phyloP scores from a whole-genome alignment of 1,140 invertebrate species.

The Dinoponera quadriceps region DNA sequence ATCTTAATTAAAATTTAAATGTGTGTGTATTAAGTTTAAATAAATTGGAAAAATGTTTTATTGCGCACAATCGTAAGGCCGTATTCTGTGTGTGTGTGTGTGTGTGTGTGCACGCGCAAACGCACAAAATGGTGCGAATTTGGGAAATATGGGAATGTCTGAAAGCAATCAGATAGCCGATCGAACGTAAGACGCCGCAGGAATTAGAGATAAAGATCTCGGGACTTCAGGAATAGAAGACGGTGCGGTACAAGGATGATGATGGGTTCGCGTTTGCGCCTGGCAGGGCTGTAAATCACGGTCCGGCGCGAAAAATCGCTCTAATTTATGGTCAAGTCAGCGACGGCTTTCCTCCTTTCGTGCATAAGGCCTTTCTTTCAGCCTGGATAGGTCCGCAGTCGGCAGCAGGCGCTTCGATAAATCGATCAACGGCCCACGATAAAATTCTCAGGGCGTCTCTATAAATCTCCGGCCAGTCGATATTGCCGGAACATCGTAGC shows the following conservation, averaged over 20 bases:
- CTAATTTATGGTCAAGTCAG: slow-evolving; percentile 62
- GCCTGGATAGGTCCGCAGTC: slow-evolving; percentile 39
- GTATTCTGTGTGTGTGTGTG: too few species aligned
- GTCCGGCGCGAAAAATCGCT: slow-evolving; percentile 50
- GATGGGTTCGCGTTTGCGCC: slow-evolving; percentile 48
- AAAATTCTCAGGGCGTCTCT: slow-evolving; percentile 58
- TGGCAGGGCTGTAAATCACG: slow-evolving; percentile 54
- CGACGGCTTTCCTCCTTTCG: slow-evolving; percentile 51
- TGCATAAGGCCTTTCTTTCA: slow-evolving; percentile 60
- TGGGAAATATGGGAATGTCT: too few species aligned
- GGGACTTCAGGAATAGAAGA: slow-evolving; percentile 10
- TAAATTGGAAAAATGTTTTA: too few species aligned
- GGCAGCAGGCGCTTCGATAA: slow-evolving; percentile 53
- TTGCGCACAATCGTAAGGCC: too few species aligned
- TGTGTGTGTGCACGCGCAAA: too few species aligned
- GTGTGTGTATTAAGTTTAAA: too few species aligned
- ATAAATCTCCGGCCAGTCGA: slow-evolving; percentile 59
- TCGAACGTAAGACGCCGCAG: background rate
- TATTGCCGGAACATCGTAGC: slow-evolving; percentile 59
- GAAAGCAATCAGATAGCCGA: background rate
- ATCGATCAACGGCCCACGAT: slow-evolving; percentile 57
- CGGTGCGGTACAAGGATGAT: slow-evolving; percentile 45
- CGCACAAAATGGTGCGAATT: too few species aligned
- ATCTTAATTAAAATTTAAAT: too few species aligned
- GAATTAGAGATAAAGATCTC: slow-evolving; percentile 6